Conservation (phyloP, 2,797 vertebrate genomes). For the Pseudochromis fuscus region DNA sequence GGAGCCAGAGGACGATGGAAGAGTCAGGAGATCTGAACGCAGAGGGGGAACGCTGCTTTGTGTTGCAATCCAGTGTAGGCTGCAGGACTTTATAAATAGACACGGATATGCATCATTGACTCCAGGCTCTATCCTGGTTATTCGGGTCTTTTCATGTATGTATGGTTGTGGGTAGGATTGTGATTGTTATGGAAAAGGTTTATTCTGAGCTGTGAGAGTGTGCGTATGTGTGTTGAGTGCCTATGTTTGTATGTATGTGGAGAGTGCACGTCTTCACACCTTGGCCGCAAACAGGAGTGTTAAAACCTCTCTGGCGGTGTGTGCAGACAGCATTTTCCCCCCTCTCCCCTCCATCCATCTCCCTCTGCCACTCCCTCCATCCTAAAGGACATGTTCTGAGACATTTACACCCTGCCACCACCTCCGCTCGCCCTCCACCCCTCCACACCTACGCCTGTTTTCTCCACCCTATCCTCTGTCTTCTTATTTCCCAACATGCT, state of each 20-base stretch:
- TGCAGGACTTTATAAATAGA: conserved; percentile 75
- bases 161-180: conserved; percentile 49
- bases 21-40: conserved; percentile 50
- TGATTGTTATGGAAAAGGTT: conserved; percentile 57
- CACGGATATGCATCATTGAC: conserved; percentile 64
- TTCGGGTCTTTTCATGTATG: conserved; percentile 63
- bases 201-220: conserved; percentile 52
- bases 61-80: conserved; percentile 59
- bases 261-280: conserved; percentile 68
- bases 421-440: not conserved
- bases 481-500: conserved; percentile 47
- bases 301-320: conserved; percentile 72
- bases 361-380: conserved; percentile 46
- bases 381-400: conserved; percentile 62
- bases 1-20: conserved; percentile 29
- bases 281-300: conserved; percentile 69
- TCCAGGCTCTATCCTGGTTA: conserved; percentile 53
- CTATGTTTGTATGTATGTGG: conserved; percentile 6
- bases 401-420: conserved; percentile 70
- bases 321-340: conserved; percentile 63
- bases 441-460: conserved; percentile 16
- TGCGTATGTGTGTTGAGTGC: conserved; percentile 20
- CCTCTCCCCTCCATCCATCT: conserved; percentile 31
- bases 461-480: conserved; percentile 47
- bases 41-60: conserved; percentile 42